Conservation (phyloP, 2,888 invertebrate genomes). For the Pycnomerus fuliginosus region DNA sequence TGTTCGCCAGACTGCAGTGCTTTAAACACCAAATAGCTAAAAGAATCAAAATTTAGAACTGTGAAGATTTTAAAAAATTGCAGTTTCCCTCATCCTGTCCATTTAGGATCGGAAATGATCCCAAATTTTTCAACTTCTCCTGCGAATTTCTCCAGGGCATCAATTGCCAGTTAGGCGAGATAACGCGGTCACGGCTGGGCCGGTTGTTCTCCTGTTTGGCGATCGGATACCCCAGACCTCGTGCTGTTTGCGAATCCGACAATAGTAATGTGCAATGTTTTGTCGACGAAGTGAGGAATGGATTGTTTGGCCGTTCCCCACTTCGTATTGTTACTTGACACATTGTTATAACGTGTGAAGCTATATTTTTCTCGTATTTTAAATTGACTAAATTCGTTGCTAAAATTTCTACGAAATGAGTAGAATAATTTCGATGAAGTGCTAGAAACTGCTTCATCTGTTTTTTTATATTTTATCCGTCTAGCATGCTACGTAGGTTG, state of each 20-base stretch:
- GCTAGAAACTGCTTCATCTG: conserved; percentile 26
- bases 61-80: too few relatives aligned
- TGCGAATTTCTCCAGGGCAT: too few relatives aligned
- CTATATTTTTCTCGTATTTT: conserved; percentile 42
- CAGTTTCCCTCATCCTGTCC: too few relatives aligned
- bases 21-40: too few relatives aligned
- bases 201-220: conserved; percentile 13
- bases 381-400: conserved; percentile 20
- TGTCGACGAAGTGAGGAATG: conserved; percentile 30
- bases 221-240: conserved; percentile 11
- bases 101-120: too few relatives aligned
- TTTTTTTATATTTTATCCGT: conserved; percentile 31
- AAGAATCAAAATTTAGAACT: too few relatives aligned
- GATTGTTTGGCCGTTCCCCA: conserved; percentile 30
- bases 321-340: conserved; percentile 45
- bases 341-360: conserved; percentile 43
- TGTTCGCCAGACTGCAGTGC: too few relatives aligned
- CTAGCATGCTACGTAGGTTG: conserved; percentile 41
- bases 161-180: too few relatives aligned
- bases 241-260: conserved; percentile 31
- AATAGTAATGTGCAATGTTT: conserved; percentile 35
- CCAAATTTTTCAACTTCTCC: too few relatives aligned
- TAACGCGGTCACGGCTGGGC: conserved; percentile 7
- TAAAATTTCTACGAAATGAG: conserved; percentile 25
- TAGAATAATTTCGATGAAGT: conserved; percentile 22